phyloP scores from a whole-genome alignment of 2,113 vertebrate species.

The Indri indri region DNA sequence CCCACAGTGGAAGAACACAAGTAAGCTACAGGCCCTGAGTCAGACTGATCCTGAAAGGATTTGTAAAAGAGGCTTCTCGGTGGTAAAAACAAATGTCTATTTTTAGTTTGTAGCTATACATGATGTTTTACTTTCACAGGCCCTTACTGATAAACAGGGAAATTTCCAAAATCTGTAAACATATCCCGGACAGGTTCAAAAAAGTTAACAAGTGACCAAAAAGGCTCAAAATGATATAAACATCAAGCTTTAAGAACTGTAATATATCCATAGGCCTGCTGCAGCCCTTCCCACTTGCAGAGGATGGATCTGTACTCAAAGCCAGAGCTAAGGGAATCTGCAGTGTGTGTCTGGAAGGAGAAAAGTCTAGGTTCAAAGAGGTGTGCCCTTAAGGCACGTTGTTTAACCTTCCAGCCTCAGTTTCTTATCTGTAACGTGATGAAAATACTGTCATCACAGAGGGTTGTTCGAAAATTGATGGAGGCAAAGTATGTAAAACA shows the following conservation, averaged over 20 bases:
- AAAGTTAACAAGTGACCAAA: background rate
- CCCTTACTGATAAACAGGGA: background rate
- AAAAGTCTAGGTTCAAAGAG: background rate
- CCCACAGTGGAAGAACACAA: background rate
- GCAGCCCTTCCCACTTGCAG: background rate
- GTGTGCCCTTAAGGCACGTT: background rate
- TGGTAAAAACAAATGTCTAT: background rate
- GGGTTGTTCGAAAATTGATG: fast-evolving
- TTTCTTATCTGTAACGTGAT: background rate
- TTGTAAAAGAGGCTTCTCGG: background rate
- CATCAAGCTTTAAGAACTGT: background rate
- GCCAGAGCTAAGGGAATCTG: background rate
- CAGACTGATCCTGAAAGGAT: background rate
- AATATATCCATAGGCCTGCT: fast-evolving
- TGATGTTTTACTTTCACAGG: background rate
- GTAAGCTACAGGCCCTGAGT: background rate
- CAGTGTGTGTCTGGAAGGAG: background rate
- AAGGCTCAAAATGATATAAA: background rate
- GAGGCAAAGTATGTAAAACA: background rate
- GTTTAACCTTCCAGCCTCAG: background rate
- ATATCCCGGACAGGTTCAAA: background rate
- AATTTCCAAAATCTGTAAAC: background rate
- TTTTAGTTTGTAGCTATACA: background rate
- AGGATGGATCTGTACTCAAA: background rate
- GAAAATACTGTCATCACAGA: background rate